These are phyloP conservation scores for Drosophila ohnishii DNA, from an alignment of 1,140 invertebrate genomes.

Conservation along the genomic window DNA sequence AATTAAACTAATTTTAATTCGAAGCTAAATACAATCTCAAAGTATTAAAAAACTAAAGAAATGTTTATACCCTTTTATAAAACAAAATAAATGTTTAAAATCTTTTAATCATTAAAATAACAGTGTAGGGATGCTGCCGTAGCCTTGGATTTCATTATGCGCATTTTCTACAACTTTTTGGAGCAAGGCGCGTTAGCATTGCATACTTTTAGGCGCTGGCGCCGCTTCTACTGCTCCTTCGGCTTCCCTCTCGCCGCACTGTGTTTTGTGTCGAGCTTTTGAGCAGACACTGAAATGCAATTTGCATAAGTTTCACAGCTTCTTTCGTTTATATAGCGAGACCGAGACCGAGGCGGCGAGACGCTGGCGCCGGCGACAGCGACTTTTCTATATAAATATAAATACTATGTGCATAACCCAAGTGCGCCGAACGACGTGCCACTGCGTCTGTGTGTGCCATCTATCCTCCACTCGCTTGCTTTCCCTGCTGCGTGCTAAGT, in stretches of 20 bases:
- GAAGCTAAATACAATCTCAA: background rate
- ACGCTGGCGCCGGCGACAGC: slow-evolving; percentile 14
- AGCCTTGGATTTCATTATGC: slow-evolving; percentile 80
- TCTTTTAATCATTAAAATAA: background rate
- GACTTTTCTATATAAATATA: slow-evolving; percentile 78
- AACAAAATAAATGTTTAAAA: too few relatives aligned
- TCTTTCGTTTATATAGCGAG: slow-evolving; percentile 72
- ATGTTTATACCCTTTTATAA: background rate
- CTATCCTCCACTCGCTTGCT: slow-evolving; percentile 17
- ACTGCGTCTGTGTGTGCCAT: slow-evolving; percentile 16
- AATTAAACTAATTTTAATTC: background rate
- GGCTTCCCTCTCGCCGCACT: slow-evolving; percentile 20
- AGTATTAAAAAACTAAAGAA: background rate
- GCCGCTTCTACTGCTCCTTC: slow-evolving; percentile 9
- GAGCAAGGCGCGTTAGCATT: slow-evolving; percentile 68
- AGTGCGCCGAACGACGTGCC: slow-evolving; percentile 57
- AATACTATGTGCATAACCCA: slow-evolving; percentile 78
- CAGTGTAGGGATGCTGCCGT: slow-evolving; percentile 29
- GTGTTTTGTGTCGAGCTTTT: slow-evolving; percentile 71
- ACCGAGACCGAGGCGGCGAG: slow-evolving; percentile 13
- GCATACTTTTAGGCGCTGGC: slow-evolving; percentile 73
- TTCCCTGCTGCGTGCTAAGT: slow-evolving; percentile 58
- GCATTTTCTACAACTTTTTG: slow-evolving; percentile 76
- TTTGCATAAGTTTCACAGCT: slow-evolving; percentile 82
- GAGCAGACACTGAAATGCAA: slow-evolving; percentile 80